A percentile compares a stretch with the other conserved stretches of the same genome.
phyloP scores from a whole-genome alignment of 2,113 vertebrate genomes.

The Hippotragus niger region DNA sequence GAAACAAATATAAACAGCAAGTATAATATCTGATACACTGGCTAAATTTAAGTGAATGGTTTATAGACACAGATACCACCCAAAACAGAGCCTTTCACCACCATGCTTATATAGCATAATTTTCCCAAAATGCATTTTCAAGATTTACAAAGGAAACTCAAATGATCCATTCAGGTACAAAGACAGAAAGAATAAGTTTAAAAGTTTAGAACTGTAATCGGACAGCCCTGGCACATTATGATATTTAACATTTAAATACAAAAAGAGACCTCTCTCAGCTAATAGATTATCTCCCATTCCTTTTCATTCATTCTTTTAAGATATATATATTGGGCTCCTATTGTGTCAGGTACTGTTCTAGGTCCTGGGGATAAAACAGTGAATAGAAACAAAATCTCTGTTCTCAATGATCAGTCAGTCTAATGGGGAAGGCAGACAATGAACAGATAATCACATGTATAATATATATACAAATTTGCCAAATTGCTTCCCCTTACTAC shows the following conservation, averaged over 20 bases:
- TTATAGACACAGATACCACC: neutral
- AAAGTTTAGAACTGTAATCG: neutral
- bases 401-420: neutral
- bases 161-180: neutral
- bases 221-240: neutral
- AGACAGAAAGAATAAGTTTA: neutral
- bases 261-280: neutral
- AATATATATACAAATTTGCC: neutral
- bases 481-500: neutral
- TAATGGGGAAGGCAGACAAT: neutral
- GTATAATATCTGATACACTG: neutral
- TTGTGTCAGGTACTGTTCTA: neutral
- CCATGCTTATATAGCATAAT: neutral
- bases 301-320: conserved; percentile 19
- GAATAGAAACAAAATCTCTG: neutral
- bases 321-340: neutral
- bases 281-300: neutral
- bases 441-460: neutral
- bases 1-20: conserved; percentile 30
- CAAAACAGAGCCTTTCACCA: neutral
- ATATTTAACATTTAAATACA: neutral
- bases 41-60: neutral
- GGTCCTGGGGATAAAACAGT: neutral
- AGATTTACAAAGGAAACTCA: neutral
- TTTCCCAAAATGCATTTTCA: neutral